Evolutionary conservation across 2,113 vertebrate species (phyloP), one percentile per base, ranked within the genome.

Genomic region (Edolisoma coerulescens): DNA sequence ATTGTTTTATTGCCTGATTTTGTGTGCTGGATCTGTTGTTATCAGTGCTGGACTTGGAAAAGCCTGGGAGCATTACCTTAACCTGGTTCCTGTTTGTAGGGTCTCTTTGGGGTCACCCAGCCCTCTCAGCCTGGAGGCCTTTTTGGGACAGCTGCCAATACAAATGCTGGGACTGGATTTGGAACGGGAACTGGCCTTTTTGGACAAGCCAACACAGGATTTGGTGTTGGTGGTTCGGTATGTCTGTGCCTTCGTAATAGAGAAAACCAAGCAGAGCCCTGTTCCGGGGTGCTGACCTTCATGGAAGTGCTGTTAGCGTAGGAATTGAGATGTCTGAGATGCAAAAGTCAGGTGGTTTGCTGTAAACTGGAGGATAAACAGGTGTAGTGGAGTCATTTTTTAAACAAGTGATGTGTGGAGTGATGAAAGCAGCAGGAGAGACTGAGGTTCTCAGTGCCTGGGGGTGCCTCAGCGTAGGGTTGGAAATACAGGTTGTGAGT

Each of bases 171-270:
- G 45, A 97, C 98, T 3, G 99, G 98, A 11, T 99, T 99, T 74
- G 99, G 98, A 30, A 97, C 99, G 0, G 98, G 97, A 71, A 97
- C 98, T 2, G 98, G 99, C 8, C 98, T 99, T n/a, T 99, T 99
- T 54, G 99, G 99, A 32, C 98, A 98, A 42, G 49, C 98, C 64
- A 99, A 94, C 94, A 93, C 99, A 2, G 99, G 98, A 19, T 99
- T 99, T 96, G 99, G 99, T 59, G 98, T 98, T 53, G 98, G 98
- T 68, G 96, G 98, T 74, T 98, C 98, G 99, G 99, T 99, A 97
- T 6, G 98, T 98, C 21, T 64, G 52, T 24, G 39, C 17, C 73
- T 33, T 84, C 9, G 2, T 33, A 8, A n/a, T 35, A 20, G 24
- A 23, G 24, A 28, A 44, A 8, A 16, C 20, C 53, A 26, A 26